Percentiles rank a stretch among this genome's conserved stretches.
Evolutionary conservation across 1,140 invertebrate genomes (phyloP).

Genomic region (Drosophila ironensis): DNA sequence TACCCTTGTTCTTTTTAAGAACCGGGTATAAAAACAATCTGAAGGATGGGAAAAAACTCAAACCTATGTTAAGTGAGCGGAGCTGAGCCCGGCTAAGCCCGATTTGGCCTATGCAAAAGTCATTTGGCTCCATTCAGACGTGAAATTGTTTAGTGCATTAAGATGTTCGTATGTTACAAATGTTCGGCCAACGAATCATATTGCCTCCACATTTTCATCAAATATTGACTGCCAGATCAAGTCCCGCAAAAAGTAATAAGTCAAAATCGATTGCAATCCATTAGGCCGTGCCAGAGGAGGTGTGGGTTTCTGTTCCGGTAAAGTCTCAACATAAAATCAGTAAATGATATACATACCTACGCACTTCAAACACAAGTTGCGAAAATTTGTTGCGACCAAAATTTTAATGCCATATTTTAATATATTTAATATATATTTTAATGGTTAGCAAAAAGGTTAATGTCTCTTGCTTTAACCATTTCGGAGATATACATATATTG

Average conservation of each 20-base stretch:
- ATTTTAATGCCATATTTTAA: too few relatives aligned
- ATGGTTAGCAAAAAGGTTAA: too few relatives aligned
- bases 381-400: too few relatives aligned
- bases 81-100: slow-evolving; percentile 23
- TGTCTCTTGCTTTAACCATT: too few relatives aligned
- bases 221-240: slow-evolving; percentile 34
- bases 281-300: too few relatives aligned
- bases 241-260: slow-evolving; percentile 24
- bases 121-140: slow-evolving; percentile 58
- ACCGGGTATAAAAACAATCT: not conserved
- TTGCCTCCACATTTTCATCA: slow-evolving; percentile 24
- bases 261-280: slow-evolving; percentile 52
- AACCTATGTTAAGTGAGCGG: slow-evolving; percentile 29
- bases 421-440: too few relatives aligned
- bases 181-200: slow-evolving; percentile 8
- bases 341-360: too few relatives aligned
- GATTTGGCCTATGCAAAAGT: slow-evolving; percentile 54
- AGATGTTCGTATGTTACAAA: too few relatives aligned
- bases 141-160: slow-evolving; percentile 68
- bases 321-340: too few relatives aligned
- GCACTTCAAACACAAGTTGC: too few relatives aligned
- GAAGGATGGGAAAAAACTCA: not conserved
- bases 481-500: too few relatives aligned
- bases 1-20: not conserved
- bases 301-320: too few relatives aligned